Conservation (phyloP, 1,140 invertebrate genomes). For the Euwallacea similis region DNA sequence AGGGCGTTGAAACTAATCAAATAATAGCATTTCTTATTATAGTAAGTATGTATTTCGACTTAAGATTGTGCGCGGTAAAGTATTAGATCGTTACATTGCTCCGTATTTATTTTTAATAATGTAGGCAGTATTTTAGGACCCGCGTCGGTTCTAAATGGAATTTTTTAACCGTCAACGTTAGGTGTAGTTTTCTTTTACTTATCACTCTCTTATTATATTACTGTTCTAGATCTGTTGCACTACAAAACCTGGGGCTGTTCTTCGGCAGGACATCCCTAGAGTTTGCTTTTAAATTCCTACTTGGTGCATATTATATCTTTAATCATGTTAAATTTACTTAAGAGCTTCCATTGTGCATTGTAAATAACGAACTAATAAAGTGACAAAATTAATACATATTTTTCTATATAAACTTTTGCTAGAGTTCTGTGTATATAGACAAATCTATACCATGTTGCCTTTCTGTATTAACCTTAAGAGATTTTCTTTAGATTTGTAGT, state of each 20-base stretch:
- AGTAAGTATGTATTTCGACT: conserved; percentile 15
- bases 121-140: conserved; percentile 14
- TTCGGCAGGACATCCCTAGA: no score
- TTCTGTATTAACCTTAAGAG: conserved; percentile 36
- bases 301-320: not conserved
- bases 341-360: not conserved
- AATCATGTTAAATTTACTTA: conserved; percentile 5
- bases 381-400: conserved; percentile 25
- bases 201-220: no score
- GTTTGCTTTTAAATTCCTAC: not conserved
- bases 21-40: conserved; percentile 20
- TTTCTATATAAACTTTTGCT: conserved; percentile 34
- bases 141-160: not conserved
- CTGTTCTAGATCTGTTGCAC: no score
- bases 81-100: conserved; percentile 1
- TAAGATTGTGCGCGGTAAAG: conserved; percentile 2
- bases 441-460: conserved; percentile 42
- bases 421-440: conserved; percentile 32
- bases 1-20: conserved; percentile 38
- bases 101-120: conserved; percentile 14
- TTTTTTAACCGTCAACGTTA: not conserved
- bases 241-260: no score
- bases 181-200: no score
- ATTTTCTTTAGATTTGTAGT: conserved; percentile 34
- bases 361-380: conserved; percentile 9